These are phyloP conservation scores for Gasterosteus nipponicus DNA, from an alignment of 2,113 vertebrate species.

Conservation along the genomic window DNA sequence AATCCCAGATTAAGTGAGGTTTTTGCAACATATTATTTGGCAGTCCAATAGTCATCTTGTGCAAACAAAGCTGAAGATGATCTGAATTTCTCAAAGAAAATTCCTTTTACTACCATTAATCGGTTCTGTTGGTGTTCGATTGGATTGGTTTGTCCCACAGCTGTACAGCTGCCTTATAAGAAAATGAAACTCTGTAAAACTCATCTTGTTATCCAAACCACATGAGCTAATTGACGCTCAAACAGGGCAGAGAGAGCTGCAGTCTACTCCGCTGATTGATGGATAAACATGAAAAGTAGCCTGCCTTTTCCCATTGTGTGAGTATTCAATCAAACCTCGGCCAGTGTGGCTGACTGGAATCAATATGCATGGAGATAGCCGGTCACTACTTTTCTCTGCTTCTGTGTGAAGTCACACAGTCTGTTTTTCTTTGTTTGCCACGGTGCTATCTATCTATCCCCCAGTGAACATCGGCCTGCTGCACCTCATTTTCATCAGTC, in stretches of 20 bases:
- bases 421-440: slow-evolving; percentile 74
- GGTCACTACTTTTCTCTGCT: slow-evolving; percentile 71
- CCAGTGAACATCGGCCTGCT: slow-evolving; percentile 49
- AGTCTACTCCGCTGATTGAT: slow-evolving; percentile 79
- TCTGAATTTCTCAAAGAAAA: not conserved
- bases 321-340: slow-evolving; percentile 79
- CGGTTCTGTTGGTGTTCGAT: slow-evolving; percentile 36
- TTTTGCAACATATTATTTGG: not conserved
- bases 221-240: slow-evolving; percentile 77
- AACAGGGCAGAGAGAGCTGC: slow-evolving; percentile 69
- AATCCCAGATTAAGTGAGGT: not conserved
- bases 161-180: slow-evolving; percentile 45
- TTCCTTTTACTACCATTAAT: slow-evolving; percentile 39
- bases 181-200: slow-evolving; percentile 57
- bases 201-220: slow-evolving; percentile 67
- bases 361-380: slow-evolving; percentile 78
- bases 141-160: slow-evolving; percentile 59
- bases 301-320: slow-evolving; percentile 78
- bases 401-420: slow-evolving; percentile 67
- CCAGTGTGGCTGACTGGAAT: slow-evolving; percentile 74
- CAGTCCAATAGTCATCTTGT: not conserved
- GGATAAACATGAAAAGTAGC: slow-evolving; percentile 79
- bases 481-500: slow-evolving; percentile 52
- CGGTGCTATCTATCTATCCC: slow-evolving; percentile 69
- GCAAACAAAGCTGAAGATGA: not conserved